Conservation (phyloP, 2,113 vertebrate genomes). For the Tursiops truncatus region DNA sequence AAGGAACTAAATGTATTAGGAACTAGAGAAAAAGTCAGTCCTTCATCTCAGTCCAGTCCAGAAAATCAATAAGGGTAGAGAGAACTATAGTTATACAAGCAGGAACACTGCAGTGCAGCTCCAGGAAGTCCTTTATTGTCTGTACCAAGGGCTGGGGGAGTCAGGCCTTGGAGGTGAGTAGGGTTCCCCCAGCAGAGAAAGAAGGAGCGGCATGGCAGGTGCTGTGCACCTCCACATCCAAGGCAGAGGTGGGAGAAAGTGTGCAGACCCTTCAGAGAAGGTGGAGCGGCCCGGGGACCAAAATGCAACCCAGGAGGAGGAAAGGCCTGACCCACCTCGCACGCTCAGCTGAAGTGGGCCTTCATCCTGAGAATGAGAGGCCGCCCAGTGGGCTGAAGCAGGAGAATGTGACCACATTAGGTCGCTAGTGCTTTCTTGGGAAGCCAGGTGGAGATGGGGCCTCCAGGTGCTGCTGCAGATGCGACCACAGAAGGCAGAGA, state of each 20-base stretch:
- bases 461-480: not conserved
- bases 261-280: not conserved
- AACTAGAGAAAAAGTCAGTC: not conserved
- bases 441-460: not conserved
- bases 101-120: not conserved
- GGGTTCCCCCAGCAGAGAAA: not conserved
- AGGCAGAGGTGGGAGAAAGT: not conserved
- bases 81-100: not conserved
- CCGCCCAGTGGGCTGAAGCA: not conserved
- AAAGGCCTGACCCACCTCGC: not conserved
- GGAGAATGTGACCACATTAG: not conserved
- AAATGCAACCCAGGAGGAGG: accelerated
- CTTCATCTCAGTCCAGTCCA: not conserved
- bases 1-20: not conserved
- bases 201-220: not conserved
- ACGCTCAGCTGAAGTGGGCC: not conserved
- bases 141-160: not conserved
- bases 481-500: not conserved
- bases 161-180: not conserved
- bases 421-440: not conserved
- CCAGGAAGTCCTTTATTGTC: not conserved
- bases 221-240: not conserved
- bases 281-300: not conserved
- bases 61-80: not conserved
- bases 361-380: not conserved